Evolutionary conservation across 1,140 invertebrate genomes (phyloP).

Genomic region (Calycopis cecrops): DNA sequence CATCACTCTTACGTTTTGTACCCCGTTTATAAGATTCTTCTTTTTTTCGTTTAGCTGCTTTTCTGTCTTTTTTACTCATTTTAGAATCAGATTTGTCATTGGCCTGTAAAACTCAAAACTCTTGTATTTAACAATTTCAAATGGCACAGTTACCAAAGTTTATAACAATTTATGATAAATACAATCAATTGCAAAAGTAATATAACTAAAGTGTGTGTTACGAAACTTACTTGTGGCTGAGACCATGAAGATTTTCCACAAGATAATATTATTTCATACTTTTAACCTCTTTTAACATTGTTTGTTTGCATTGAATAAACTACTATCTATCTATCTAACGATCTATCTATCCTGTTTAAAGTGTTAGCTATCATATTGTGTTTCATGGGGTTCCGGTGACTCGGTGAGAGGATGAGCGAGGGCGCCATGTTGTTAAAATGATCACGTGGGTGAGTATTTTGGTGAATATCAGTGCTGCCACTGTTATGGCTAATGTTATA

Average conservation of each 20-base stretch:
- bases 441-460: too few species aligned
- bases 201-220: constrained; percentile 16
- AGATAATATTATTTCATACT: too few species aligned
- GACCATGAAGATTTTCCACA: constrained; percentile 64
- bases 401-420: too few species aligned
- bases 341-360: too few species aligned
- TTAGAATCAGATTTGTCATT: constrained; percentile 32
- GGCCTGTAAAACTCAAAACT: constrained; percentile 20
- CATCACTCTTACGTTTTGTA: constrained; percentile 52
- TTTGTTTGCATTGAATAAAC: too few species aligned
- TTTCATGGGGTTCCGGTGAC: too few species aligned
- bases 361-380: too few species aligned
- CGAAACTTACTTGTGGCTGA: constrained; percentile 54
- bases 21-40: constrained; percentile 35
- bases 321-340: too few species aligned
- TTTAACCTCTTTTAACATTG: too few species aligned
- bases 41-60: constrained; percentile 35
- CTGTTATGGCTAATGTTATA: too few species aligned
- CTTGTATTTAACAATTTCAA: not conserved
- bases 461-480: too few species aligned
- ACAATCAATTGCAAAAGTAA: not conserved
- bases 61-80: constrained; percentile 35
- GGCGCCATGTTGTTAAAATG: too few species aligned
- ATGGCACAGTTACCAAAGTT: not conserved
- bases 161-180: not conserved